Percentiles rank a stretch among this genome's conserved stretches.
phyloP scores from a whole-genome alignment of 2,888 invertebrate genomes.

The Eudasyphora cyanicolor region DNA sequence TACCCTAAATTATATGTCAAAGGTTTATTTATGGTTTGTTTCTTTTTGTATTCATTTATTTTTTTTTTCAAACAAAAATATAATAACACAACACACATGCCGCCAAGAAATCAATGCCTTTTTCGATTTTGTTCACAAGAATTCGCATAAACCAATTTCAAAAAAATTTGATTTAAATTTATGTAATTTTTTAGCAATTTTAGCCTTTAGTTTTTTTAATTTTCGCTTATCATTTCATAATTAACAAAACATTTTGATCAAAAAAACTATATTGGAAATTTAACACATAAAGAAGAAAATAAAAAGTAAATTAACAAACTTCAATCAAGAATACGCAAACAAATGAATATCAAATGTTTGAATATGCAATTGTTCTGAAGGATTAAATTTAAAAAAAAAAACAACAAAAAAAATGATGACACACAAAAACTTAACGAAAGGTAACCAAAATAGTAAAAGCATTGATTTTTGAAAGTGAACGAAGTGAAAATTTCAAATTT shows the following conservation, averaged over 20 bases:
- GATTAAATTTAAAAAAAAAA: conserved; percentile 60
- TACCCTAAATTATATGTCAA: background rate
- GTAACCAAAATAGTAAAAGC: too few relatives aligned
- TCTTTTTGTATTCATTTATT: conserved; percentile 51
- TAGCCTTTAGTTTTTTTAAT: conserved; percentile 52
- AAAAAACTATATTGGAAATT: conserved; percentile 29
- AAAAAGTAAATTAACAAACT: background rate
- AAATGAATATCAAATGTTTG: conserved; percentile 68
- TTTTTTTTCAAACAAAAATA: conserved; percentile 42
- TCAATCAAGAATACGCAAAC: conserved; percentile 29
- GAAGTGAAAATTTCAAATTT: conserved; percentile 47
- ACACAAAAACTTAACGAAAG: conserved; percentile 45
- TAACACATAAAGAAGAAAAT: conserved; percentile 3
- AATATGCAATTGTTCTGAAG: conserved; percentile 69
- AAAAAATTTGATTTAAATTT: conserved; percentile 15
- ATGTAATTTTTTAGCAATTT: conserved; percentile 1
- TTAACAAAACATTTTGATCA: conserved; percentile 62
- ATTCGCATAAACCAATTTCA: conserved; percentile 47
- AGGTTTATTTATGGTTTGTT: conserved; percentile 21
- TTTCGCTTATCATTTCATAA: conserved; percentile 36
- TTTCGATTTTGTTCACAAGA: conserved; percentile 71
- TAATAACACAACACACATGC: conserved; percentile 82
- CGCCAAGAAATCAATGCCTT: conserved; percentile 89
- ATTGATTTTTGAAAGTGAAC: conserved; percentile 50
- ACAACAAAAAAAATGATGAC: conserved; percentile 56